Evolutionary conservation across 2,888 invertebrate species (phyloP).

Genomic region (Pammene aurita): DNA sequence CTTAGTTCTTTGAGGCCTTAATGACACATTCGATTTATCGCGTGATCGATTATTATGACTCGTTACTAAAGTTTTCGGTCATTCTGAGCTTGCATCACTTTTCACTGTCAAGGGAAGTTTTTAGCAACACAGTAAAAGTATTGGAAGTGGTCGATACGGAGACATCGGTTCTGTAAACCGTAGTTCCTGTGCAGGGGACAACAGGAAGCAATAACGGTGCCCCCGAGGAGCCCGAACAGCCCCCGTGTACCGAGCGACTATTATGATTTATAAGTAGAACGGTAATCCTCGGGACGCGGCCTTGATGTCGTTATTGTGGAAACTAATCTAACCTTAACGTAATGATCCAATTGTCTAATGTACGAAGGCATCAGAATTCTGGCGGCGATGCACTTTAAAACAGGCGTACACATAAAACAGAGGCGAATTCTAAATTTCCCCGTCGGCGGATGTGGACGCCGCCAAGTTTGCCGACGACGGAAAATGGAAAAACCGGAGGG

Average conservation of each 20-base stretch:
- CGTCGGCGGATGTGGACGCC: constrained; percentile 60
- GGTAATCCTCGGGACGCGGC: constrained; percentile 54
- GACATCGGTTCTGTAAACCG: constrained; percentile 57
- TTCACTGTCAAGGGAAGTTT: constrained; percentile 17
- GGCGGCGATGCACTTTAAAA: constrained; percentile 48
- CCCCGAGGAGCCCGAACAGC: constrained; percentile 57
- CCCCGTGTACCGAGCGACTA: constrained; percentile 68
- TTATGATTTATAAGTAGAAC: constrained; percentile 78
- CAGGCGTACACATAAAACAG: constrained; percentile 51
- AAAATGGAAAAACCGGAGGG: constrained; percentile 72
- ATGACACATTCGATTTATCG: constrained; percentile 16
- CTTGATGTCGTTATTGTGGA: constrained; percentile 47
- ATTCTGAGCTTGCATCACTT: constrained; percentile 1
- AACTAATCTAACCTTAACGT: constrained; percentile 38
- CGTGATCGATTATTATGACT: constrained; percentile 21
- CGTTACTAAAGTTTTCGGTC: constrained; percentile 4
- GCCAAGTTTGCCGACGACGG: constrained; percentile 72
- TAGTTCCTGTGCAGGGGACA: constrained; percentile 64
- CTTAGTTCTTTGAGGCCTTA: not conserved
- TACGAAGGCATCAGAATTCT: constrained; percentile 52
- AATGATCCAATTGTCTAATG: constrained; percentile 51
- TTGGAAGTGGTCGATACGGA: constrained; percentile 36
- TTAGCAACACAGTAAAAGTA: constrained; percentile 34
- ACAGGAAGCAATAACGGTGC: constrained; percentile 82
- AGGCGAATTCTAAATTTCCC: constrained; percentile 61